Percentiles rank a stretch among this genome's conserved stretches.
Conservation (phyloP, 1,140 invertebrate species). For the Tetramorium alpestre region DNA sequence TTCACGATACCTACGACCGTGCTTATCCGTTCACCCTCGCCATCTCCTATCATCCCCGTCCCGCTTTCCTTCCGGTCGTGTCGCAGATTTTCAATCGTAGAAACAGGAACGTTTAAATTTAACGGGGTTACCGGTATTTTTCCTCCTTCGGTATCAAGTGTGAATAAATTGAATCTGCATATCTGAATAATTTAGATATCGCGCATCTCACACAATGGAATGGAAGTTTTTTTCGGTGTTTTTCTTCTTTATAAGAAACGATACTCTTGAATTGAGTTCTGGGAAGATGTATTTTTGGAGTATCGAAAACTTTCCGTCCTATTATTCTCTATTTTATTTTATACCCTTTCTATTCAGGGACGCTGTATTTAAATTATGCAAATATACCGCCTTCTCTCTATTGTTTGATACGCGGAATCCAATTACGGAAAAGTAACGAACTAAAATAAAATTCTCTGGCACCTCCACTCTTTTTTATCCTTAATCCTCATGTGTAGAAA, state of each 20-base stretch:
- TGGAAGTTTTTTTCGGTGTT: background rate
- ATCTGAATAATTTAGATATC: slow-evolving; percentile 27
- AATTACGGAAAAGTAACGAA: no score
- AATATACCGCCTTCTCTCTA: no score
- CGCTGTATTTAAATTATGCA: background rate
- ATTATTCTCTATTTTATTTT: no score
- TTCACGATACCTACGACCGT: slow-evolving; percentile 47
- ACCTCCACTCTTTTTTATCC: no score
- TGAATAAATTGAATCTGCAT: slow-evolving; percentile 14
- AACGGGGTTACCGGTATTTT: slow-evolving; percentile 4
- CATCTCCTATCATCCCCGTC: no score
- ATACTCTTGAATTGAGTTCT: background rate
- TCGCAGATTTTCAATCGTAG: slow-evolving; percentile 66
- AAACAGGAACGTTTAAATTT: slow-evolving; percentile 46
- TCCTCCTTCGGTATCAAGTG: background rate
- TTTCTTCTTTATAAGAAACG: background rate
- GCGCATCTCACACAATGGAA: background rate
- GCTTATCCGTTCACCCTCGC: slow-evolving; percentile 25
- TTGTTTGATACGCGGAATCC: no score
- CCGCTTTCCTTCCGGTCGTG: background rate
- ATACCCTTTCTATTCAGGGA: background rate
- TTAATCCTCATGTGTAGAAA: background rate
- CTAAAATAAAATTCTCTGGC: no score
- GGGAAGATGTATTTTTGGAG: background rate
- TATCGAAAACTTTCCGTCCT: background rate